Evolutionary conservation across 2,888 invertebrate species (phyloP), one percentile per base, ranked within the genome.

Genomic region (Lasioglossum pauxillum): DNA sequence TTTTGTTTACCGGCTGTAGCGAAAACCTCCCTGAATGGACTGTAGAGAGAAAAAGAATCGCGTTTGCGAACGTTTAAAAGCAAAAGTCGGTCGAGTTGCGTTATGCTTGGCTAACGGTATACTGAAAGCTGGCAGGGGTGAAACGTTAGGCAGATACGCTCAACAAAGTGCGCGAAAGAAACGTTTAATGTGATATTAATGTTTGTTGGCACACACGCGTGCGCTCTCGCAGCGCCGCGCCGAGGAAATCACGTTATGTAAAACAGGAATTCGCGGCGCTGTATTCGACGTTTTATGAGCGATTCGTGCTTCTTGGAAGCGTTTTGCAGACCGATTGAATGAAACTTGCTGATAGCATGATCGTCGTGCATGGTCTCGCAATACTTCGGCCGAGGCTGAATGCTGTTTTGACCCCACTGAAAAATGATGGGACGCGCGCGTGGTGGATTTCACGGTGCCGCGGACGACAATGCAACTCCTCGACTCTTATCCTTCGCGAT

Each of bases 331-430:
- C 49, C 60, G 60, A 71, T 57, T 49, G 76, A 74, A 78, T 75
- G 78, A 82, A 72, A 75, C 46, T 71, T 75, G 57, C 57, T 74
- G 73, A 80, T 46, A 72, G 77, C 71, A 77, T 76, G 82, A 69
- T 76, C 69, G 73, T 49, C 67, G 75, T 81, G 31, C 64, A 64
- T 0, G 79, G 84, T 92, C 89, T 76, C 88, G 87, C 91, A 92
- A 91, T 90, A 88, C 89, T 88, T 90, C 86, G 87, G 85, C 82
- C 90, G 89, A 85, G 86, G 72, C 82, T 84, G 64, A 88, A 78
- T 84, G 84, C 87, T 79, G 85, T 91, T 89, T 92, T 91, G 91
- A 93, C 90, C 89, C 89, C 38, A 14, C 19, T n/a, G 57, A 57
- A 60, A 44, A 72, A 78, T 38, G 49, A 88, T 67, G 78, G 85